phyloP scores from a whole-genome alignment of 2,113 vertebrate genomes.

The Hemiprocne comata region DNA sequence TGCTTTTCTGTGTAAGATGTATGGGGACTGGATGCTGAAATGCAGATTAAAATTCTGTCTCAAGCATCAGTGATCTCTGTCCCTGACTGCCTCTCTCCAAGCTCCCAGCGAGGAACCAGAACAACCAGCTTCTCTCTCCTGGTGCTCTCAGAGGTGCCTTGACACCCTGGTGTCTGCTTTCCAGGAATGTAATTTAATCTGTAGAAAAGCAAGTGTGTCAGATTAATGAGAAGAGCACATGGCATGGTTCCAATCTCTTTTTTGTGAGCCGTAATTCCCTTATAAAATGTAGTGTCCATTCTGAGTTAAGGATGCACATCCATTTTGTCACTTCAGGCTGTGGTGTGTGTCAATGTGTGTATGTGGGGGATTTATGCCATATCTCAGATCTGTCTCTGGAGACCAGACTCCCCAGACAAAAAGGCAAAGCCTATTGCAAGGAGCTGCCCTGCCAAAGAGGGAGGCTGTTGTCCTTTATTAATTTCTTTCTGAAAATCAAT shows the following conservation, averaged over 20 bases:
- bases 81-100: neutral
- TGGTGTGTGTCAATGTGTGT: neutral
- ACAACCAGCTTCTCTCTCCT: neutral
- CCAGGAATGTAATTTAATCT: constrained; percentile 4
- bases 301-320: neutral
- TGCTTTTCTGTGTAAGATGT: accelerated
- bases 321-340: neutral
- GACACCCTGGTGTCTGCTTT: constrained; percentile 25
- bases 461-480: neutral
- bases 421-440: neutral
- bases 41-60: neutral
- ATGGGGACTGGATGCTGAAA: neutral
- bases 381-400: neutral
- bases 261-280: neutral
- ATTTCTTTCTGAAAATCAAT: constrained; percentile 36
- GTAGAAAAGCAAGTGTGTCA: neutral
- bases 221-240: neutral
- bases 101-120: neutral
- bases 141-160: neutral
- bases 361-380: neutral
- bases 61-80: neutral
- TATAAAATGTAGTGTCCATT: neutral
- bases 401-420: neutral
- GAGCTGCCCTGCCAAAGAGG: neutral
- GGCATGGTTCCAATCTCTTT: neutral